phyloP scores from a whole-genome alignment of 2,113 vertebrate species.

The Opisthocomus hoazin region DNA sequence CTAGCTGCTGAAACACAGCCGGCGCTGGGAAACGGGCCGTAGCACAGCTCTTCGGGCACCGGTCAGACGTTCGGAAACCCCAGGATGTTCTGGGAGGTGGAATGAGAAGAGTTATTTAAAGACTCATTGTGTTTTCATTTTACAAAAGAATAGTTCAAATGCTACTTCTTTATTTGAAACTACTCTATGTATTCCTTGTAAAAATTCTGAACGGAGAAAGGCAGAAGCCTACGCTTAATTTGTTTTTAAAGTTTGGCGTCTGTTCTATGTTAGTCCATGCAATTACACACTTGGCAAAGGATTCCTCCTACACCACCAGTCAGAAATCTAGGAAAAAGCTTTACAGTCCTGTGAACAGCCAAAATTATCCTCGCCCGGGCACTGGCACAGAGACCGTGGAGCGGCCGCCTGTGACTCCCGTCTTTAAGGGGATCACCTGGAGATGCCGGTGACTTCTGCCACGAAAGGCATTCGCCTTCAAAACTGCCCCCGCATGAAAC shows the following conservation, averaged over 20 bases:
- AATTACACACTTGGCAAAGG: neutral
- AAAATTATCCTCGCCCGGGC: neutral
- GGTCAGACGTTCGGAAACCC: neutral
- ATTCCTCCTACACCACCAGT: neutral
- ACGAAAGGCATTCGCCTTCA: fast-evolving
- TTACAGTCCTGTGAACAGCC: neutral
- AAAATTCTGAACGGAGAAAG: neutral
- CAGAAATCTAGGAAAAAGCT: neutral
- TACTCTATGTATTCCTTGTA: neutral
- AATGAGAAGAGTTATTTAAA: neutral
- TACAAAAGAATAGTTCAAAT: neutral
- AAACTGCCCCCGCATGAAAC: neutral
- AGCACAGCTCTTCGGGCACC: neutral
- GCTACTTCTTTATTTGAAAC: neutral
- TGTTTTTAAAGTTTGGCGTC: neutral
- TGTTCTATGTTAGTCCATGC: neutral
- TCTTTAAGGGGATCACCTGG: neutral
- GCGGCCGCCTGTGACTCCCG: neutral
- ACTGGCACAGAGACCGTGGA: neutral
- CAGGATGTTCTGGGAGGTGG: neutral
- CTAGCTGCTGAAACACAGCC: neutral
- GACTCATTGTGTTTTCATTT: neutral
- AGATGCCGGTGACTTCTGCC: neutral
- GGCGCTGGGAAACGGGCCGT: fast-evolving
- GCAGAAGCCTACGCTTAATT: neutral